Base-by-base conservation (phyloP, 2,888 invertebrate genomes). In the Tubiluchus corallicola region DNA sequence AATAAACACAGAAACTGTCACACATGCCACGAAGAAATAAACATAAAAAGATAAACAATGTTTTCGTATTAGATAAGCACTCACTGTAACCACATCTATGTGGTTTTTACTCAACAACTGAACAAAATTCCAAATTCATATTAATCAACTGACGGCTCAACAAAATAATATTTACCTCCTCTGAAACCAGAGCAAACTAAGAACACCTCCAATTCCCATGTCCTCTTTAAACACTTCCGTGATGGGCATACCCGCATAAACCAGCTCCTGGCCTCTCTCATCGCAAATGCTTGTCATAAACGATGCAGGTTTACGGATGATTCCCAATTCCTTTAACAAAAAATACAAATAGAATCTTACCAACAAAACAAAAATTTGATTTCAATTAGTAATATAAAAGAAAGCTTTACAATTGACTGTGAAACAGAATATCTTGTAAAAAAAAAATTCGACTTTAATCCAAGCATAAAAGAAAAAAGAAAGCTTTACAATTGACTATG, bases 221-320 rank as follows among this genome's bases (percentile, higher is more conserved):
- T 90, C 85, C 57, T 87, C 78, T 64, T 88, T 88, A 50, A 98
- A 70, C 40, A 67, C 67, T 51, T 72, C 71, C 39, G 74, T 73
- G 54, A 76, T 77, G 13, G 76, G 75, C 66, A 90, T 85, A 29
- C 98, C 98, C 51, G 94, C 94, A 68, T 98, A 99, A 45, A 85
- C 71, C 47, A 96, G 68, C 67, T 96, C 96, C 61, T 94, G 90
- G 5, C 98, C 98, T 51, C 98, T 74, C 68, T 98, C 98, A 67
- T 98, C 98, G 62, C 96, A 96, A 57, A 98, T 99, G 15, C 88
- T 88, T 17, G 96, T 94, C 82, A 99, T 96, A 68, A 98, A 98
- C 2, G 92, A 92, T 0, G 98, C 96, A 37, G 98, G 98, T 62
- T 98, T 98, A 29, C 98, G 75, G 60, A 98, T 99, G 4, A 99